Percentiles rank a stretch among this genome's conserved stretches.
Conservation (phyloP, 1,140 invertebrate genomes). For the Plodia interpunctella region DNA sequence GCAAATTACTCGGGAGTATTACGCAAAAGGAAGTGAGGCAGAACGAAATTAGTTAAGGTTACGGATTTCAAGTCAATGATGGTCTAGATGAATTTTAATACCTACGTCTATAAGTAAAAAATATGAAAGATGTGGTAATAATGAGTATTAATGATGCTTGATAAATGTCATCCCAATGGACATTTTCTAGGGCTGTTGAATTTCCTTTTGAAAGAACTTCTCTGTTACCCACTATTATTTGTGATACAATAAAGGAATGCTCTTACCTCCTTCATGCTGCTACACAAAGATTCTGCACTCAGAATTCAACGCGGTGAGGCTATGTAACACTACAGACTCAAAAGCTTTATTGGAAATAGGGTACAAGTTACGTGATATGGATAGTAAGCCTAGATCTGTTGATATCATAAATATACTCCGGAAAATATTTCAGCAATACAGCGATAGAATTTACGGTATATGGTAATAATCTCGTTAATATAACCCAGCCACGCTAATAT, state of each 20-base stretch:
- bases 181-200: too few relatives aligned
- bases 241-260: conserved; percentile 18
- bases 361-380: conserved; percentile 11
- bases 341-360: conserved; percentile 22
- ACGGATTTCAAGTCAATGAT: conserved; percentile 15
- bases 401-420: background rate
- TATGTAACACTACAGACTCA: conserved; percentile 17
- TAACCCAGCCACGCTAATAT: too few relatives aligned
- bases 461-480: too few relatives aligned
- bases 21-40: conserved; percentile 43
- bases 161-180: too few relatives aligned
- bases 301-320: conserved; percentile 15
- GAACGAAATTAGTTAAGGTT: conserved; percentile 31
- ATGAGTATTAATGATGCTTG: too few relatives aligned
- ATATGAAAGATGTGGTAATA: too few relatives aligned
- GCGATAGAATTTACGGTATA: background rate
- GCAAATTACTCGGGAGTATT: conserved; percentile 39
- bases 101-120: too few relatives aligned
- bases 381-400: background rate
- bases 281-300: conserved; percentile 20
- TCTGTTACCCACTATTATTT: background rate
- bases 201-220: background rate
- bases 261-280: conserved; percentile 14
- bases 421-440: background rate
- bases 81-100: background rate